These are phyloP conservation scores for Oxytorus armatus DNA, from an alignment of 2,888 invertebrate genomes.

Conservation along the genomic window DNA sequence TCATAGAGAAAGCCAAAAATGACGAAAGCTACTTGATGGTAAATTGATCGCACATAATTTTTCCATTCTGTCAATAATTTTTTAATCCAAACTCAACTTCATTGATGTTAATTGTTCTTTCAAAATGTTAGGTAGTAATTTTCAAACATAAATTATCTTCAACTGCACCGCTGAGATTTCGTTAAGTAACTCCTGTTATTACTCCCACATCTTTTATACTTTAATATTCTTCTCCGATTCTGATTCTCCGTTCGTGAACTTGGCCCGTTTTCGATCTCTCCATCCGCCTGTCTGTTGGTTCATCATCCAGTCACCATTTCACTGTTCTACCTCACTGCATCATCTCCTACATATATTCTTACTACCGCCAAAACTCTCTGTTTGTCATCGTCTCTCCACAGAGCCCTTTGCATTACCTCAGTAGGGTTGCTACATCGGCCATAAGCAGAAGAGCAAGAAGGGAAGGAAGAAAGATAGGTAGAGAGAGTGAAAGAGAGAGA, in stretches of 20 bases:
- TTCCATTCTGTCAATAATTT: neutral
- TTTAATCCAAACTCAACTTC: neutral
- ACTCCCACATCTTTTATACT: slow-evolving; percentile 8
- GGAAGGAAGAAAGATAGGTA: neutral
- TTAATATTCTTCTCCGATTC: slow-evolving; percentile 2
- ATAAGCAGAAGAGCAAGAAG: slow-evolving; percentile 8
- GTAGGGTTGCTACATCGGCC: slow-evolving; percentile 26
- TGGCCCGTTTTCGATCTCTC: neutral
- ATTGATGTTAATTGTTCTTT: neutral
- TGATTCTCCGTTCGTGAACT: neutral
- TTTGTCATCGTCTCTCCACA: slow-evolving; percentile 69
- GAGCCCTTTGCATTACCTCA: slow-evolving; percentile 32
- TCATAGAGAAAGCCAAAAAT: no score
- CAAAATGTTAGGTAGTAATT: slow-evolving; percentile 19
- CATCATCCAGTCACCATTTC: neutral
- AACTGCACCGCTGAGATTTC: neutral
- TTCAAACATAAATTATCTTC: slow-evolving; percentile 2
- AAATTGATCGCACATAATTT: no score
- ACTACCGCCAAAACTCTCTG: slow-evolving; percentile 26
- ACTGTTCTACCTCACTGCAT: slow-evolving; percentile 12
- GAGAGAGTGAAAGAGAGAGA: neutral
- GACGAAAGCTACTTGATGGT: no score
- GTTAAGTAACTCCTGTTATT: slow-evolving; percentile 16
- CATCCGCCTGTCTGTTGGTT: slow-evolving; percentile 34
- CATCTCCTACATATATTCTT: slow-evolving; percentile 11